Evolutionary conservation across 2,888 invertebrate genomes (phyloP), one percentile per base, ranked within the genome.

Genomic region (Drosophila mercatorum): DNA sequence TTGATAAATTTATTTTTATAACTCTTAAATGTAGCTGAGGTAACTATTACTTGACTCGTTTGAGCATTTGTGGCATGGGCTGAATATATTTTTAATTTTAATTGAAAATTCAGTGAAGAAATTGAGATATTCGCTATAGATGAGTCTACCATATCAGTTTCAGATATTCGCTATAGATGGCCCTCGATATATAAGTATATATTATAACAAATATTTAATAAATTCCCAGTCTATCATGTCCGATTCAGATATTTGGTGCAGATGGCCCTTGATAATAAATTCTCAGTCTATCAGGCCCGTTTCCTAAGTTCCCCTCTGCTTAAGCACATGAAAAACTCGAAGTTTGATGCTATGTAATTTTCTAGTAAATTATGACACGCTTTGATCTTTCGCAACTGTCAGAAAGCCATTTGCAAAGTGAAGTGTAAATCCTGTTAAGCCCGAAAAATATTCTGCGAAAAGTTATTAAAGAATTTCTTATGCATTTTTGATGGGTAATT

Each of bases 401-500:
- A 6, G 41, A 44, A 11, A 5, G 31, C 8, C 5, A 34, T 31
- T 22, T 14, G 8, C 46, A 34, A 46, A 62, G 26, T 28, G 36
- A 40, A 28, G n/a, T 14, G n/a, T 4, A 44, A 28, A n/a, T 51
- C 36, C 34, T 47, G 22, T 38, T 22, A 67, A 67, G 44, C 51
- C 51, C 31, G 22, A 47, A 47, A 46, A 28, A 51, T 26, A 12
- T 38, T 36, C 58, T 28, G 38, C 26, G 36, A 28, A 43, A 43
- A 58, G 44, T 36, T 31, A 38, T 57, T 44, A 28, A 26, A 12
- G 41, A 10, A 62, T 36, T 51, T 68, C 28, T 28, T 38, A 28
- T 47, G n/a, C 47, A 72, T 65, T 28, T 72, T 56, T 26, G 17
- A 78, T 41, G 46, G 31, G 28, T 41, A 56, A 56, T 61, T 55